Conservation (phyloP, 2,888 invertebrate species). For the Lamproptera curius region DNA sequence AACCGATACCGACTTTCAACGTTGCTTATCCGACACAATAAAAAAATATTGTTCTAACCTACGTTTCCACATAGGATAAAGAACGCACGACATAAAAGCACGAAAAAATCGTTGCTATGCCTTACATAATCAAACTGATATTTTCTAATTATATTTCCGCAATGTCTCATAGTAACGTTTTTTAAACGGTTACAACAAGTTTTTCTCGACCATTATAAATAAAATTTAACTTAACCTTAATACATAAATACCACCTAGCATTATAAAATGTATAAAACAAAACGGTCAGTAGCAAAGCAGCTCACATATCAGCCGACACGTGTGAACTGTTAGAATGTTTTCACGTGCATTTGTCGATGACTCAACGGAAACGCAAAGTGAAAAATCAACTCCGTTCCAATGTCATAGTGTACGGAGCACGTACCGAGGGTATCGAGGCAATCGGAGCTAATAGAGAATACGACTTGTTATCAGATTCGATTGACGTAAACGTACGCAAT, state of each 20-base stretch:
- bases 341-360: conserved; percentile 3
- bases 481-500: background rate
- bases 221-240: no score
- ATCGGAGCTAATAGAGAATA: background rate
- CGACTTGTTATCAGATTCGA: background rate
- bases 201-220: no score
- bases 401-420: conserved; percentile 3
- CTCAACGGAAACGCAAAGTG: conserved; percentile 14
- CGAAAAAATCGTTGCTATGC: no score
- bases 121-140: no score
- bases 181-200: no score
- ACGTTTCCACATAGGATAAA: no score
- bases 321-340: background rate
- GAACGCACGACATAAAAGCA: no score
- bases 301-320: conserved; percentile 1
- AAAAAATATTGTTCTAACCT: no score
- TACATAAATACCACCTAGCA: no score
- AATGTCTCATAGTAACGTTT: no score
- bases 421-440: background rate
- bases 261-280: background rate
- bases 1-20: no score
- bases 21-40: no score
- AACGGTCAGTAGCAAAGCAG: background rate
- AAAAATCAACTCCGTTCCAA: conserved; percentile 7
- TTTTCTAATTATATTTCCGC: background rate